Evolutionary conservation across 2,113 vertebrate species (phyloP).

Genomic region (Alces alces): DNA sequence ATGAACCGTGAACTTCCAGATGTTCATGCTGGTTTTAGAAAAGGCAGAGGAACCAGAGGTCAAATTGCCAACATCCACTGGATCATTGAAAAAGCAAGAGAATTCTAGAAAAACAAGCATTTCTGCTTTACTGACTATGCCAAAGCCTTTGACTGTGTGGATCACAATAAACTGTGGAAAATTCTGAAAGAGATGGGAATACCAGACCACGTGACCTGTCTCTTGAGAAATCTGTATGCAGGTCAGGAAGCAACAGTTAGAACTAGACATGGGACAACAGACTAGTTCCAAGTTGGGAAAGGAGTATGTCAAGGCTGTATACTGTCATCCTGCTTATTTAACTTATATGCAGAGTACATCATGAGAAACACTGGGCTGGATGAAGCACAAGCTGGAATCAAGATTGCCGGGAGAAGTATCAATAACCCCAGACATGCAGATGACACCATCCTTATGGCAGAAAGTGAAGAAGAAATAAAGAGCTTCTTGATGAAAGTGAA

Average conservation of each 20-base stretch:
- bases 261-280: neutral
- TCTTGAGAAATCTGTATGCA: neutral
- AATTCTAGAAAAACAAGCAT: neutral
- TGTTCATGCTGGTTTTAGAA: neutral
- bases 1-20: neutral
- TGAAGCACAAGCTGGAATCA: neutral
- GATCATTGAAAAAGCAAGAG: neutral
- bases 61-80: neutral
- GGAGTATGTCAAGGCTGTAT: neutral
- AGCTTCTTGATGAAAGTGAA: neutral
- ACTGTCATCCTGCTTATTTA: neutral
- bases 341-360: neutral
- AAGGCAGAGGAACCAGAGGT: neutral
- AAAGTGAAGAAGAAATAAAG: neutral
- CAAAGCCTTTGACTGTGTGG: neutral
- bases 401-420: neutral
- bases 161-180: neutral
- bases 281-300: neutral
- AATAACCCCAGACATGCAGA: neutral
- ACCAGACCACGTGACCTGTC: neutral
- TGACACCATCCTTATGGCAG: neutral
- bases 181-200: neutral
- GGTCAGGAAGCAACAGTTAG: neutral
- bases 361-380: neutral
- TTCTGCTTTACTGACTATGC: neutral